A percentile compares a stretch with the other conserved stretches of the same genome.
These are phyloP conservation scores for Mormyrus proboscirostris DNA, from an alignment of 2,797 vertebrate species.

Conservation along the genomic window DNA sequence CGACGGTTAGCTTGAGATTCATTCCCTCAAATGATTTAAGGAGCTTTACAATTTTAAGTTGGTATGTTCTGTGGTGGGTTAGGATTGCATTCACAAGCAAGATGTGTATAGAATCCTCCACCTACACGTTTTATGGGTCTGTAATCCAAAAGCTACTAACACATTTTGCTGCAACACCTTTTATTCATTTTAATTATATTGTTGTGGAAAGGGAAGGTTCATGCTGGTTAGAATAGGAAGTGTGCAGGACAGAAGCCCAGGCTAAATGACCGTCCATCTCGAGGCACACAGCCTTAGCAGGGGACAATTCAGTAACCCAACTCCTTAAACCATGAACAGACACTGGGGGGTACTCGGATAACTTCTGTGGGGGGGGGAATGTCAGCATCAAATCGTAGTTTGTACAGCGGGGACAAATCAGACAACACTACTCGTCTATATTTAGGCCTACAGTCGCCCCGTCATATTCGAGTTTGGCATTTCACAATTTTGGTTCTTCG, in stretches of 20 bases:
- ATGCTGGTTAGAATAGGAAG: not conserved
- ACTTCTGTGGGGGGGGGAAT: not conserved
- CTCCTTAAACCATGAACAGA: not conserved
- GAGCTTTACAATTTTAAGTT: not conserved
- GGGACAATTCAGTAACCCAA: not conserved
- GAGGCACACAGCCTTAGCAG: not conserved
- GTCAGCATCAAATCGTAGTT: not conserved
- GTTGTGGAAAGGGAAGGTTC: not conserved
- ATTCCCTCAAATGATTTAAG: not conserved
- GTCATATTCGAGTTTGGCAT: not conserved
- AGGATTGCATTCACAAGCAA: not conserved
- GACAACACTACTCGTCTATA: not conserved
- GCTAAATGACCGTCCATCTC: not conserved
- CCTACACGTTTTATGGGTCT: not conserved
- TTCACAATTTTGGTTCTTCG: not conserved
- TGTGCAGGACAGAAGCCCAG: not conserved
- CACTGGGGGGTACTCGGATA: not conserved
- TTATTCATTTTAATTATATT: not conserved
- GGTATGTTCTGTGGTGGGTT: not conserved
- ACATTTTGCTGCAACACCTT: not conserved
- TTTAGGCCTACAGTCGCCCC: not conserved
- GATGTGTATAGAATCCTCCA: not conserved
- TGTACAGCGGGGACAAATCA: not conserved
- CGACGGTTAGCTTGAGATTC: not conserved
- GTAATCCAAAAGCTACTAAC: not conserved